phyloP scores from a whole-genome alignment of 2,113 vertebrate species.

The Sprattus sprattus region DNA sequence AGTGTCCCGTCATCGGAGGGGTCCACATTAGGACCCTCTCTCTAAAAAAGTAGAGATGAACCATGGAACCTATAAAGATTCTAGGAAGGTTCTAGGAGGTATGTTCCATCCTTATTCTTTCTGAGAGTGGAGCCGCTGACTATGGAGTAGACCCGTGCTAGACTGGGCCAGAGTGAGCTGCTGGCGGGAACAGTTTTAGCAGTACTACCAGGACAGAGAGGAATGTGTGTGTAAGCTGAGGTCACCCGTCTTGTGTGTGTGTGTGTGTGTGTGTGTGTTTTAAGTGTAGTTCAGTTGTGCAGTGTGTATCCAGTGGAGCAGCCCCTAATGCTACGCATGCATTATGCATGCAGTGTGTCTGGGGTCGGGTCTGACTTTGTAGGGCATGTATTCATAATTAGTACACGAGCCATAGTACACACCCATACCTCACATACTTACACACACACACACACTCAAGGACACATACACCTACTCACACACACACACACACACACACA shows the following conservation, averaged over 20 bases:
- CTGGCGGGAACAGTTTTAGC: background rate
- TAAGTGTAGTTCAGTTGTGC: background rate
- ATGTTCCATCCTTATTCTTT: background rate
- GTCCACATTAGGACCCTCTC: too few relatives aligned
- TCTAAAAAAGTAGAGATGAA: background rate
- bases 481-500: background rate
- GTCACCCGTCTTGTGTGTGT: background rate
- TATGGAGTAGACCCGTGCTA: background rate
- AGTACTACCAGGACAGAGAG: background rate
- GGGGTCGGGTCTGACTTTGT: background rate
- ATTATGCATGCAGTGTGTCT: background rate
- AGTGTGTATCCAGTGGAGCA: background rate
- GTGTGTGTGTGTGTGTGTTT: conserved; percentile 3
- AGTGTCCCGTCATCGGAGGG: too few relatives aligned
- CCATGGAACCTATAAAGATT: background rate
- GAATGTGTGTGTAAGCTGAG: background rate
- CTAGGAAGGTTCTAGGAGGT: background rate
- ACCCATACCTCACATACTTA: background rate
- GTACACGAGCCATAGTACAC: background rate
- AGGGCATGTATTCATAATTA: conserved; percentile 7
- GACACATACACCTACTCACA: background rate
- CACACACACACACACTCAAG: background rate
- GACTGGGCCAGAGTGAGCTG: background rate
- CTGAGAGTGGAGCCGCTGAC: background rate
- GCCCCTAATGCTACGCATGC: background rate